Evolutionary conservation across 2,888 invertebrate species (phyloP).

Genomic region (Latrodectus elegans): DNA sequence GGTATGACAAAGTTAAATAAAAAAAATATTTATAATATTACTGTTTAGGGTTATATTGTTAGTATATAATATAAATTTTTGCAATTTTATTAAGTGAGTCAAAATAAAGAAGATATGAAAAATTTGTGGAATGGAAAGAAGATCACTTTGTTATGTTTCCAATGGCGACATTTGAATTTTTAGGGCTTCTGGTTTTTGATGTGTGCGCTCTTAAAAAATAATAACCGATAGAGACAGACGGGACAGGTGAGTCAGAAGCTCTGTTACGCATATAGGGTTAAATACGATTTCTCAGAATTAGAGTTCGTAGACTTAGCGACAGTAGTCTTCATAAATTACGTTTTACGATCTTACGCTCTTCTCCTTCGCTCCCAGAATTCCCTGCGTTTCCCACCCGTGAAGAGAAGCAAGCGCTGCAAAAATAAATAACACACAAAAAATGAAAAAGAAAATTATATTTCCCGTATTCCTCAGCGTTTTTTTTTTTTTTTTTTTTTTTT

Average conservation of each 20-base stretch:
- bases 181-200: neutral
- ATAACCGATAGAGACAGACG: neutral
- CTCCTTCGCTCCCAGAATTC: neutral
- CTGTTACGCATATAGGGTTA: constrained; percentile 6
- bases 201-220: neutral
- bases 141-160: neutral
- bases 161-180: neutral
- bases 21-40: no score
- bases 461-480: constrained; percentile 3
- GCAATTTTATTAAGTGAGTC: no score
- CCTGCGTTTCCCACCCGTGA: constrained; percentile 45
- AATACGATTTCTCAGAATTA: constrained; percentile 49
- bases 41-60: no score
- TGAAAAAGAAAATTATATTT: constrained; percentile 23
- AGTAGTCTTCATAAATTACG: constrained; percentile 60
- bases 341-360: constrained; percentile 47
- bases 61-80: no score
- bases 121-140: no score
- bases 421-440: constrained; percentile 37
- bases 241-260: constrained; percentile 4
- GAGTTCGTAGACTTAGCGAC: constrained; percentile 34
- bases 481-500: constrained; percentile 7
- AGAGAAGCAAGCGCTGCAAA: constrained; percentile 37
- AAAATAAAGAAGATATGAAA: no score
- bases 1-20: no score